Evolutionary conservation across 37 sponge, comb jelly and placozoan species (phyloP), one percentile per base, ranked within the genome.

Genomic region (Chondrilla cf. caribensis): DNA sequence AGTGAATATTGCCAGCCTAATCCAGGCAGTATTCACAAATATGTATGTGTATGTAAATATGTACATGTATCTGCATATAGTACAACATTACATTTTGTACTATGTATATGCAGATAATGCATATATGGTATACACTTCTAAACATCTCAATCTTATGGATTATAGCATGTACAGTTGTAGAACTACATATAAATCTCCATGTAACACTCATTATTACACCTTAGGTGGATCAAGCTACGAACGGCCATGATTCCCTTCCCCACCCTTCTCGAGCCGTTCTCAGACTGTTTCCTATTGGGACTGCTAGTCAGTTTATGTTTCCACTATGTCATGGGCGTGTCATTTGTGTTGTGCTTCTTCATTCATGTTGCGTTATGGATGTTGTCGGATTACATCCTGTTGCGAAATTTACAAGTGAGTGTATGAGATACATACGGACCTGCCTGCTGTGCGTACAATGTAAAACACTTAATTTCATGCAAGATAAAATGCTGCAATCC

Each of bases 231-330:
- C 41, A 54, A 86, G 36, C 79, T 94, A 0, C 75, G 94, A 43
- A 78, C 89, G 17, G 70, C 92, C 44, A 94, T 94, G 91, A 82
- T 90, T 80, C 94, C 94, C 1, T 83, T 72, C 54, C 89, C 92
- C 0, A 83, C 81, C 3, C 84, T 90, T 0, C 64, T 94, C 73
- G 94, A 94, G 77, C 94, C 94, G 3, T 31, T 94, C 43, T 83
- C 89, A n/a, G 94, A 94, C 58, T 94, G 91, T 32, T 29, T 94
- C 25, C 17, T 85, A 0, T 77, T 90, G 4, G 91, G 91, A 18
- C 25, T 90, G 0, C 51, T 93, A 0, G 81, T 60, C 32, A 58
- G 64, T 6, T 29, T 60, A 26, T 36, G 41, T n/a, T 33, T 29
- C 37, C 58, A 25, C 11, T 79, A 58, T 54, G 18, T 58, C 31